A percentile compares a stretch with the other conserved stretches of the same genome.
Evolutionary conservation across 1,140 invertebrate genomes (phyloP).

Genomic region (Drosophila trapezifrons): DNA sequence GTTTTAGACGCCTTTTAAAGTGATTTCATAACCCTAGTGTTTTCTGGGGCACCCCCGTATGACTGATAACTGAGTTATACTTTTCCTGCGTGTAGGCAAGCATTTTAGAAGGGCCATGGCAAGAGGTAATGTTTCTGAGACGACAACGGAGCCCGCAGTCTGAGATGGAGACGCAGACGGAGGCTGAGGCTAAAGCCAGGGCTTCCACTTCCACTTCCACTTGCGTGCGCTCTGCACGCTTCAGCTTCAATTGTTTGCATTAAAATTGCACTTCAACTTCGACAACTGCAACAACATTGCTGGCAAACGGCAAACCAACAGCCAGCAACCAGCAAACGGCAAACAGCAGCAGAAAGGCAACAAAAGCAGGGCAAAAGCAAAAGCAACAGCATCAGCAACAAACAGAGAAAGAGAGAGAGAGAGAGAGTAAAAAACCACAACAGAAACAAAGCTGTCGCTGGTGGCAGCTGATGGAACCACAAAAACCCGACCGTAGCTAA

Average conservation of each 20-base stretch:
- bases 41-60: too few species aligned
- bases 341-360: constrained; percentile 25
- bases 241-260: constrained; percentile 81
- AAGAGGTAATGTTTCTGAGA: constrained; percentile 11
- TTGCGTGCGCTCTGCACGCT: constrained; percentile 75
- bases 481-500: constrained; percentile 67
- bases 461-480: constrained; percentile 53
- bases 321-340: constrained; percentile 10
- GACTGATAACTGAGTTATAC: too few species aligned
- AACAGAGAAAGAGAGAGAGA: constrained; percentile 2
- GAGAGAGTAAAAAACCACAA: constrained; percentile 37
- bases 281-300: constrained; percentile 69
- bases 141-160: not conserved
- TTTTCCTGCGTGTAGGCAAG: constrained; percentile 12
- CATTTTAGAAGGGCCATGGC: constrained; percentile 22
- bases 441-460: constrained; percentile 55
- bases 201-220: constrained; percentile 57
- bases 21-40: too few species aligned
- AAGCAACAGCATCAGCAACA: constrained; percentile 15
- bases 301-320: constrained; percentile 13
- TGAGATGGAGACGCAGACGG: constrained; percentile 35
- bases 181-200: constrained; percentile 31
- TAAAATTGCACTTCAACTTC: constrained; percentile 80
- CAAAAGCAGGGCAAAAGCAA: constrained; percentile 40
- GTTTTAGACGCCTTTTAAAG: too few species aligned